Percentiles rank a stretch among this genome's conserved stretches.
Conservation (phyloP, 30 jellyfish, hydroid and myxozoan species). For the Turritopsis rubra region DNA sequence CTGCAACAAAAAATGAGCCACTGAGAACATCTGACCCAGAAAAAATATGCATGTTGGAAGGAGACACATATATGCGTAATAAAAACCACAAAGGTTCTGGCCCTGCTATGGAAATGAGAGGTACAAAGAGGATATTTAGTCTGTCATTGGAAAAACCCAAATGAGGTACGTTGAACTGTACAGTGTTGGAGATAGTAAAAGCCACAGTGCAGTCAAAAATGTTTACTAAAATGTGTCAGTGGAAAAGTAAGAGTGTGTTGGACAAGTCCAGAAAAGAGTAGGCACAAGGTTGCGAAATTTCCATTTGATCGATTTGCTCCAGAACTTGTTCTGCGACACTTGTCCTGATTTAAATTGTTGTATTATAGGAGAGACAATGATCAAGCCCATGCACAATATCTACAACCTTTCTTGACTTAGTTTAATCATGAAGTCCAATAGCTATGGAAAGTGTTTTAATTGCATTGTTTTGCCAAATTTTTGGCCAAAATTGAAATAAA, state of each 20-base stretch:
- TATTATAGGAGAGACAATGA: too few relatives aligned
- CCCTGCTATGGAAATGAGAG: not conserved
- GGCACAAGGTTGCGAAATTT: slow-evolving; percentile 3
- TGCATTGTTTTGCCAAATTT: too few relatives aligned
- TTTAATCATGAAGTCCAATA: too few relatives aligned
- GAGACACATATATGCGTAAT: not conserved
- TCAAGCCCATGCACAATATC: too few relatives aligned
- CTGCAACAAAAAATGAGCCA: not conserved
- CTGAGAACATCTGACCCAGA: slow-evolving; percentile 2
- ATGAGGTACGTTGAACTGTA: slow-evolving; percentile 1
- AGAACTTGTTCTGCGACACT: too few relatives aligned
- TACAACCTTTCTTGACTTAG: too few relatives aligned
- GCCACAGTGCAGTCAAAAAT: not conserved
- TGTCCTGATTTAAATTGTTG: too few relatives aligned
- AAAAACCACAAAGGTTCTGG: not conserved
- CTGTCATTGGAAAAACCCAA: not conserved
- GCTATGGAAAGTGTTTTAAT: too few relatives aligned
- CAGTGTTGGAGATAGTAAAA: slow-evolving; percentile 1
- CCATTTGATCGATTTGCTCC: too few relatives aligned
- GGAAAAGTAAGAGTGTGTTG: not conserved
- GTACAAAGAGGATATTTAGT: not conserved
- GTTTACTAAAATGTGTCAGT: not conserved
- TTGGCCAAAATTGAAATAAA: too few relatives aligned
- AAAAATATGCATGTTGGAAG: not conserved
- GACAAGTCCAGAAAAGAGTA: not conserved